Conservation (phyloP, 2,113 vertebrate genomes). For the Micronycteris hirsuta region DNA sequence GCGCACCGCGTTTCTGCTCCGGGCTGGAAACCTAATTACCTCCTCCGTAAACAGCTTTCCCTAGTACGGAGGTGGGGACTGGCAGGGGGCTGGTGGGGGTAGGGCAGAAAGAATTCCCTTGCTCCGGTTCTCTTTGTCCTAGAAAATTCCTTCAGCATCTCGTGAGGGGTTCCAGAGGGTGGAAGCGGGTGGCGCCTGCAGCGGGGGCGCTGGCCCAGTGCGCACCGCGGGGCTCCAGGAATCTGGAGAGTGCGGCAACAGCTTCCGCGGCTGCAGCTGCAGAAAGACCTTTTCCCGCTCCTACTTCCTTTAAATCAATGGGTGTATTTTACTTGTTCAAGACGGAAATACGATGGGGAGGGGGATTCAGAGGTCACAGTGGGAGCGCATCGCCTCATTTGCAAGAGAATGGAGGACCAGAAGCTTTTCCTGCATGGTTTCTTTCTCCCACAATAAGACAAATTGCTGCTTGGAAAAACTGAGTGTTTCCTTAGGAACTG, state of each 20-base stretch:
- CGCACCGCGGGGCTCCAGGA: background rate
- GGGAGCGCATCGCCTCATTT: slow-evolving; percentile 65
- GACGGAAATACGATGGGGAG: slow-evolving; percentile 5
- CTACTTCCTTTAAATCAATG: background rate
- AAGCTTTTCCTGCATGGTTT: slow-evolving; percentile 67
- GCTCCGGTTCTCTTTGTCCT: background rate
- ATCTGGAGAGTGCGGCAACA: background rate
- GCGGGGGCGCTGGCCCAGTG: background rate
- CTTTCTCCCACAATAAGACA: slow-evolving; percentile 66
- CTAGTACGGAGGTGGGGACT: background rate
- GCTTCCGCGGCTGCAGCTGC: background rate
- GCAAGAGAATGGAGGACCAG: slow-evolving; percentile 78
- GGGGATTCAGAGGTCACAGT: background rate
- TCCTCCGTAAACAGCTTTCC: slow-evolving; percentile 26
- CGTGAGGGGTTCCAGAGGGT: background rate
- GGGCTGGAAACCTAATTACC: slow-evolving; percentile 24
- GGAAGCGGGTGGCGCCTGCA: background rate
- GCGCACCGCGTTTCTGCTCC: slow-evolving; percentile 7
- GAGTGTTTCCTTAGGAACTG: slow-evolving; percentile 72
- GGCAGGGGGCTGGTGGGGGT: background rate
- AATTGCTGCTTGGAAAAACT: slow-evolving; percentile 59
- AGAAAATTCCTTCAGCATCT: background rate
- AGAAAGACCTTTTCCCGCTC: background rate
- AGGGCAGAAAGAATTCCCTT: background rate
- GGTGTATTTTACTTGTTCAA: slow-evolving; percentile 5